Evolutionary conservation across 2,888 invertebrate species (phyloP), one percentile per base, ranked within the genome.

Genomic region (Schizaphis graminum): DNA sequence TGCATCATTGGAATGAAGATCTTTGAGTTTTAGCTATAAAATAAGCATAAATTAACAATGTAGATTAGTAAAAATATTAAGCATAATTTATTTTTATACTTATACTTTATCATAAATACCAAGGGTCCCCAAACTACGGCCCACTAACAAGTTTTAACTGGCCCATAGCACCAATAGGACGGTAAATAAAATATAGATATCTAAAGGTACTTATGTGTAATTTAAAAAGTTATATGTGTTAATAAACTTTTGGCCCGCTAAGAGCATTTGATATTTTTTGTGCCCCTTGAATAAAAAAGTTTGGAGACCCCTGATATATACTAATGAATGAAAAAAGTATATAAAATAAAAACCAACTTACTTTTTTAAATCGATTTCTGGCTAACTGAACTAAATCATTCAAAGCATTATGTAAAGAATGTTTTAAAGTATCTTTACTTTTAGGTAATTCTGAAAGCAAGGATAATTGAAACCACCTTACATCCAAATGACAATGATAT

Each of bases 401-500:
- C 84, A 94, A 56, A 95, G 93, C 49, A 95, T 28, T 21, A 87
- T 87, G 44, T 86, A 88, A 41, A 85, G 93, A 77, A 92, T 94
- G 88, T 95, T 95, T 56, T 95, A 95, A 41, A 95, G 94, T 35
- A 95, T 95, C 92, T 90, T 93, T 92, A 91, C 94, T 91, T 85
- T 95, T 94, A 90, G 95, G 91, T 47, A 95, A n/a, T 91, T 95
- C 94, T 84, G 95, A 91, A 88, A 95, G 84, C 26, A 95, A 94
- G 2, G 96, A 95, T 10, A 96, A 93, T 90, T 96, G 95, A 35
- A 96, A 95, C 96, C 96, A 96, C 49, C 96, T 95, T 67, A 96
- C 95, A 94, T 96, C 96, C 94, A 96, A 95, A 95, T 96, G 96
- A 90, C 96, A 95, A 95, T 96, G 96, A 94, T 96, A 96, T 94